Evolutionary conservation across 2,113 vertebrate genomes (phyloP), one percentile per base, ranked within the genome.

Genomic region (Ageneiosus marmoratus): DNA sequence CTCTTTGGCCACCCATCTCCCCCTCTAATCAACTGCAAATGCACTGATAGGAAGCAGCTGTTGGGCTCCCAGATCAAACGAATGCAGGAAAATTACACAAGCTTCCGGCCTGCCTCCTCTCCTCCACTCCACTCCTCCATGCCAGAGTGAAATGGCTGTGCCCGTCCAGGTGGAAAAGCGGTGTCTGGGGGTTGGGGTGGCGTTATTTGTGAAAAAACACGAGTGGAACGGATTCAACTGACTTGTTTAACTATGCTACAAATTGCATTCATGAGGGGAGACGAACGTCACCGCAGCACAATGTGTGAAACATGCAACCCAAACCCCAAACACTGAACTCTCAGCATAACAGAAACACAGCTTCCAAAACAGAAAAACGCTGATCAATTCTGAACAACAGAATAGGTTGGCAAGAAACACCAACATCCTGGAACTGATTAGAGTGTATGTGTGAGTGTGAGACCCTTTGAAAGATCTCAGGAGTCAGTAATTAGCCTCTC

Each of bases 41-140:
- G 92, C 91, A 89, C 87, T 93, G 93, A 94, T 93, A 90, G 93
- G 92, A 92, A 92, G 92, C 94, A 94, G 94, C 93, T 95, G 93
- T 89, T 75, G 82, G 80, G 84, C 87, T 87, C 83, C 88, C 87
- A 91, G 92, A 94, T 94, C 93, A 94, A 94, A 94, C 89, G 77
- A 86, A 83, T 69, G 88, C 84, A 90, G 85, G 88, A 91, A 92
- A 92, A 93, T 93, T 93, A 90, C 90, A 90, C 87, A 84, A 81
- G 91, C 90, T 93, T 93, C 93, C 89, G 89, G 91, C 90, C 82
- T 84, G 90, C 89, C 87, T 82, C 37, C 37, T 41, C 37, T 5
- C 87, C 83, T 83, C 86, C 86, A 80, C 74, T 87, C 84, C 41
- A 48, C 80, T 73, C 76, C 79, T 80, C 77, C 53, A 50, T 48